Evolutionary conservation across 1,140 invertebrate genomes (phyloP).

Genomic region (Frieseomelitta varia): DNA sequence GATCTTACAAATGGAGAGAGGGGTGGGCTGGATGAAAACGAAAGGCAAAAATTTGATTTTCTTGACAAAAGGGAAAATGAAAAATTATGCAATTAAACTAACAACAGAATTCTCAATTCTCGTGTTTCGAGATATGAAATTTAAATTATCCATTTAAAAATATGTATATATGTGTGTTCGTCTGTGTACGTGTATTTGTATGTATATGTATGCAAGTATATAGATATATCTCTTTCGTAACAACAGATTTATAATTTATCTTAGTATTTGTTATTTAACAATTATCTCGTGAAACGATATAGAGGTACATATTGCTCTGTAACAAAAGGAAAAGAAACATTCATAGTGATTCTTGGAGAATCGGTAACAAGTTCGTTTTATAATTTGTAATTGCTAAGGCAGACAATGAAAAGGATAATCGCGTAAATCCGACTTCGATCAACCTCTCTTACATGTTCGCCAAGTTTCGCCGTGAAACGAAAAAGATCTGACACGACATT

Average conservation of each 20-base stretch:
- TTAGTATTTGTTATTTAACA: slow-evolving; percentile 13
- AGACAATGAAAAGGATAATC: slow-evolving; percentile 9
- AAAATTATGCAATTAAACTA: slow-evolving; percentile 12
- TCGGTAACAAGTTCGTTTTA: neutral
- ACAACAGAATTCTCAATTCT: slow-evolving; percentile 3
- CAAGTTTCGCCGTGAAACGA: neutral
- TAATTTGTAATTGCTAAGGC: slow-evolving; percentile 13
- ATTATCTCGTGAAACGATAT: slow-evolving; percentile 16
- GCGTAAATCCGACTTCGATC: neutral
- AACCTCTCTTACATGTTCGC: too few species aligned
- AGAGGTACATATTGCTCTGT: slow-evolving; percentile 24
- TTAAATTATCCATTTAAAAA: slow-evolving; percentile 17
- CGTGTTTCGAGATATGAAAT: neutral
- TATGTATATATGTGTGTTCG: neutral
- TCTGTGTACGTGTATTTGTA: slow-evolving; percentile 32
- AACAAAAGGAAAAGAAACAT: slow-evolving; percentile 27
- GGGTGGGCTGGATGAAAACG: neutral
- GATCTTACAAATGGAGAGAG: slow-evolving; percentile 2
- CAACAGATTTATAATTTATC: slow-evolving; percentile 31
- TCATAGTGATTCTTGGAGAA: neutral
- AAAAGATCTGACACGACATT: neutral
- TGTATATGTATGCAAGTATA: slow-evolving; percentile 1
- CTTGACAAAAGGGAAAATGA: neutral
- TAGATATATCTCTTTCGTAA: slow-evolving; percentile 40
- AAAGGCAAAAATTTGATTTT: neutral